These are phyloP conservation scores for Actinopyga echinites DNA, from an alignment of 53 echinoderm and acorn worm species.

Conservation along the genomic window DNA sequence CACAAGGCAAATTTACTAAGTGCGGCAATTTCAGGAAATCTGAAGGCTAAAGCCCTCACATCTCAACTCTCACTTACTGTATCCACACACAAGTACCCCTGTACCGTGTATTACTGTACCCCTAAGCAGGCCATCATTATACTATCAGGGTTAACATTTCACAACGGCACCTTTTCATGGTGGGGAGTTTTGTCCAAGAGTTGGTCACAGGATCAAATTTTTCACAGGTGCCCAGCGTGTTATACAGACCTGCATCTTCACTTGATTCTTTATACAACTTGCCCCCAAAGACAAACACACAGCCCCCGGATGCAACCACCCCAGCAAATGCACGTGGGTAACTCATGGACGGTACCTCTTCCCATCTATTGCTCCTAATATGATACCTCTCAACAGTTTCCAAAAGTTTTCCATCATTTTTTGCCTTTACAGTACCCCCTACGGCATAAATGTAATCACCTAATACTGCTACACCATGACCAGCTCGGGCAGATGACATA, in stretches of 20 bases:
- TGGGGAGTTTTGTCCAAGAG: background rate
- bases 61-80: too few relatives aligned
- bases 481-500: background rate
- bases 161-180: constrained; percentile 27
- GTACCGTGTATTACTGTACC: too few relatives aligned
- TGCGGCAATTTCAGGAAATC: too few relatives aligned
- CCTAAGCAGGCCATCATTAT: background rate
- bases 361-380: constrained; percentile 1
- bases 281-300: constrained; percentile 26
- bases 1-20: too few relatives aligned
- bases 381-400: constrained; percentile 32
- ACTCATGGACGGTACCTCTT: background rate
- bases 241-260: constrained; percentile 8
- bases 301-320: background rate
- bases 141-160: constrained; percentile 27
- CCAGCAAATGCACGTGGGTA: constrained; percentile 23
- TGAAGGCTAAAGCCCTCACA: too few relatives aligned
- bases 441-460: constrained; percentile 26
- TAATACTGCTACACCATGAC: constrained; percentile 14
- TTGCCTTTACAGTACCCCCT: constrained; percentile 22
- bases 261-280: background rate
- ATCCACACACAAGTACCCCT: too few relatives aligned
- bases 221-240: background rate
- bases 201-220: background rate
- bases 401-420: background rate